Evolutionary conservation across 2,888 invertebrate genomes (phyloP), one percentile per base, ranked within the genome.

Genomic region (Drosophila macrospina): DNA sequence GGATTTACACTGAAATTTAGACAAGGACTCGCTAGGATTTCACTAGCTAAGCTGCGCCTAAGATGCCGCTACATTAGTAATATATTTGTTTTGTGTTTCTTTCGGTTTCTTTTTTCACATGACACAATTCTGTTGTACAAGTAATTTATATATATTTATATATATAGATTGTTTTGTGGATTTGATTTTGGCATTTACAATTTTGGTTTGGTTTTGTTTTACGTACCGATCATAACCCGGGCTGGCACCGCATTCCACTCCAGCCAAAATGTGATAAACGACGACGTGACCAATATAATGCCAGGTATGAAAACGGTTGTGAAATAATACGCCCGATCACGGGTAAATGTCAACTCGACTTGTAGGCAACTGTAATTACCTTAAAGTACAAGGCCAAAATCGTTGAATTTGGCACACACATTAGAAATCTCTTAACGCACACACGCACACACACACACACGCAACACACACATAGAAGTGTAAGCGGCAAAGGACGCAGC

Each of bases 211-310:
- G 52, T 72, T 69, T 62, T 62, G 42, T 79, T 81, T 86, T 90
- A 94, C 95, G 94, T 94, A 97, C 97, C 97, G 94, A 98, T 97
- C 97, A 98, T 98, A 91, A 98, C 98, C 93, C 98, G 95, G 92
- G 98, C 98, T 92, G 98, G 98, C 91, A 98, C 98, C 89, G 98
- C 98, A 93, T 98, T 98, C 97, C 98, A 98, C 94, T 98, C 98
- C 93, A 98, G 95, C 98, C 98, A 98, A 94, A 98, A 98, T 91
- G 98, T 98, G 93, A 98, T 98, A 95, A 98, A 98, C 91, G 98
- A 98, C 93, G 97, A 97, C 88, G 98, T 98, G 93, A 98, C 98
- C 94, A 98, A 95, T 93, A 98, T 97, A 92, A 98, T 97, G 91
- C 98, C 98, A 90, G 98, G 98, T 93, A 98, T 97, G 94, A 98